Conservation (phyloP, 2,797 vertebrate genomes). For the Poeciliopsis turneri region DNA sequence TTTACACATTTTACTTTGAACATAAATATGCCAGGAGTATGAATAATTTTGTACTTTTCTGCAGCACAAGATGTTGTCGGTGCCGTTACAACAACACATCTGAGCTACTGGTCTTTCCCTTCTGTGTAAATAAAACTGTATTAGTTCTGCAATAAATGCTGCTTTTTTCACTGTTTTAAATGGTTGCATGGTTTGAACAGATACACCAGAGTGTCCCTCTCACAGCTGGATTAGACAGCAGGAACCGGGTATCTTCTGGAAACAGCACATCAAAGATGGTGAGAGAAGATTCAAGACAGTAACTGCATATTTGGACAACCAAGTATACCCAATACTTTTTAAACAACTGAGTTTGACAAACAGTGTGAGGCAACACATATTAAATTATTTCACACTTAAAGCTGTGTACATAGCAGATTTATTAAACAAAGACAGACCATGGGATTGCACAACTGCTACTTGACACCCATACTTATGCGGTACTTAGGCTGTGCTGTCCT, state of each 20-base stretch:
- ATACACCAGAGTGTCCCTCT: not conserved
- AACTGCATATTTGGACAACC: not conserved
- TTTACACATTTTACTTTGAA: not conserved
- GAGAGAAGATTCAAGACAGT: not conserved
- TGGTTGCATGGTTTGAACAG: not conserved
- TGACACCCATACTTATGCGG: not conserved
- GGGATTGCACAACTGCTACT: not conserved
- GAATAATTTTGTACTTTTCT: not conserved
- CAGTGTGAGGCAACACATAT: not conserved
- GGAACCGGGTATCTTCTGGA: not conserved
- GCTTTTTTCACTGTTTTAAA: not conserved
- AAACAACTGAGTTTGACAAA: not conserved
- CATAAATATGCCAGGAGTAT: not conserved
- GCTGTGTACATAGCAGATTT: not conserved
- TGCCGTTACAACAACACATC: not conserved
- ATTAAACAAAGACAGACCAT: not conserved
- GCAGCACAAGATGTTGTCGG: not conserved
- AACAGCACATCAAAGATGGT: not conserved
- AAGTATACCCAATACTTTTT: not conserved
- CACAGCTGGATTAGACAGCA: not conserved
- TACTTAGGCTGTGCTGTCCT: constrained; percentile 1
- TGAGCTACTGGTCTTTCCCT: not conserved
- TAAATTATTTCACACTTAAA: not conserved
- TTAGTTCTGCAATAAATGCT: not conserved
- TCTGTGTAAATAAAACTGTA: not conserved